Base-by-base conservation (phyloP, 2,113 vertebrate species). In the Lucifuga dentata region DNA sequence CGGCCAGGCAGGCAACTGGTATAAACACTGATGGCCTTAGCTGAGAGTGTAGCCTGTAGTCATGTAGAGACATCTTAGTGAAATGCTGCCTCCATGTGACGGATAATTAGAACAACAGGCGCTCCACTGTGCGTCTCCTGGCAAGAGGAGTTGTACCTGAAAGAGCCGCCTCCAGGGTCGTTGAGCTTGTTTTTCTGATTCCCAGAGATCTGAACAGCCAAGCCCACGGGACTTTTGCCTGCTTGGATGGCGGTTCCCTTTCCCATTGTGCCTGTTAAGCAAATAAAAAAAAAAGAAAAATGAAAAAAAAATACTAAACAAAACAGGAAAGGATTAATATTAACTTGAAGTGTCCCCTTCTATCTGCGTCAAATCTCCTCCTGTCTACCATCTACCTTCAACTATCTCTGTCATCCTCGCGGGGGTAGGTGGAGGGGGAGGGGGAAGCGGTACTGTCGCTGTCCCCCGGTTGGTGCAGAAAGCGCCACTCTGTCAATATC, bases 61-160 rank as follows among this genome's bases (percentile, higher is more conserved):
- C 70, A 88, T 69, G 20, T 2, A 17, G 32, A 13, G 44, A 21
- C 91, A 91, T 87, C 80, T 84, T 87, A 92, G 91, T 93, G 90
- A 93, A 93, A 95, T 89, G 93, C 92, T 95, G 95, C 95, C 95
- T 94, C 92, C 96, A 92, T 93, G 93, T 97, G 97, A 85, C 60
- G 43, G 60, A 15, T 44, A 59, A 0, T 1, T 0, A 46, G 48
- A 88, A 82, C 59, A 59, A 21, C 83, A 74, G 51, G 43, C 5
- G 6, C 20, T 43, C 50, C 5, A 44, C 36, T 44, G 16, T 15
- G 33, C 8, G 11, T 35, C 44, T 59, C 40, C 32, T 23, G 17
- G 55, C 2, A 6, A 61, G 46, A 46, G 57, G 49, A 76, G 51
- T 2, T 44, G 90, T 94, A 95, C 93, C 90, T 94, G 92, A 93